Conservation (phyloP, 2,113 vertebrate genomes). For the Bubo scandiacus region DNA sequence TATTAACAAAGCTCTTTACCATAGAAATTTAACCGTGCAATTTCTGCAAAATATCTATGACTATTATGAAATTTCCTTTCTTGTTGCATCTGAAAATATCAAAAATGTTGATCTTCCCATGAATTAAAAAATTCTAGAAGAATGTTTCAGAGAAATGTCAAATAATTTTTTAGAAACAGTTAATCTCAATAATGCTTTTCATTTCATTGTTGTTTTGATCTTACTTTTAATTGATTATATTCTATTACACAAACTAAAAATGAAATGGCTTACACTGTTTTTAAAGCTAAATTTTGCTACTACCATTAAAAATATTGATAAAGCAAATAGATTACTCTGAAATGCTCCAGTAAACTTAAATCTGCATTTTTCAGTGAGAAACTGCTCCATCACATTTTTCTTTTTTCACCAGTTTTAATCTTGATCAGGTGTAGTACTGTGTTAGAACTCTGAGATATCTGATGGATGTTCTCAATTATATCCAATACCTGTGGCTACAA, state of each 20-base stretch:
- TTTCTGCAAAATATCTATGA: background rate
- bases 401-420: background rate
- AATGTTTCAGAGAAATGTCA: background rate
- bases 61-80: background rate
- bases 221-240: background rate
- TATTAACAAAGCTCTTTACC: background rate
- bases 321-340: background rate
- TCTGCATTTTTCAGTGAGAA: background rate
- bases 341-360: background rate
- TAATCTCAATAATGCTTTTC: background rate
- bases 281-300: background rate
- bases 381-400: background rate
- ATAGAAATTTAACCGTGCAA: background rate
- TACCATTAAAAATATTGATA: background rate
- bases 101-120: background rate
- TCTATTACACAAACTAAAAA: background rate
- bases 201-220: background rate
- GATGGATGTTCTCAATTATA: conserved; percentile 34
- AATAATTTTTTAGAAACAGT: background rate
- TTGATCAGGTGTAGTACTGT: background rate
- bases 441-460: background rate
- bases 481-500: conserved; percentile 13
- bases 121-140: background rate
- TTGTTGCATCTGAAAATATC: background rate
- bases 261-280: background rate